These are phyloP conservation scores for Rhagologus leucostigma DNA, from an alignment of 2,113 vertebrate species.

Conservation along the genomic window DNA sequence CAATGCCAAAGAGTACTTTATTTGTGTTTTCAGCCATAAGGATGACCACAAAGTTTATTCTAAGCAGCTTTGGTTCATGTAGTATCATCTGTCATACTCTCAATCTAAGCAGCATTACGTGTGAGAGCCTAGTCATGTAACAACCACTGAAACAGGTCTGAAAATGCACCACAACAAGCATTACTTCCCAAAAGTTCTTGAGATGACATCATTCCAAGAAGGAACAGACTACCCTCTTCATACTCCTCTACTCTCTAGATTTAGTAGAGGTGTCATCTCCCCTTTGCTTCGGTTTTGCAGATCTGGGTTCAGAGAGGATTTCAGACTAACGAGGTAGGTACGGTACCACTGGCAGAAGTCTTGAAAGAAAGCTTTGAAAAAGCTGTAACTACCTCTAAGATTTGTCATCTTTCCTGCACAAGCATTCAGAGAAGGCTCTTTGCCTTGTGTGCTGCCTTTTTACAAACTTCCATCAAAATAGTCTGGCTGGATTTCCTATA, in stretches of 20 bases:
- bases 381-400: background rate
- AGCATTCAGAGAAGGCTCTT: background rate
- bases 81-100: background rate
- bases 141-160: background rate
- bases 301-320: background rate
- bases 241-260: background rate
- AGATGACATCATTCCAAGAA: background rate
- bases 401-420: background rate
- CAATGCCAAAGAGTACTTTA: background rate
- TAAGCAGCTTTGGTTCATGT: background rate
- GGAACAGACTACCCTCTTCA: background rate
- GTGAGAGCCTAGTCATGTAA: background rate
- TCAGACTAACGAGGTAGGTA: background rate
- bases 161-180: background rate
- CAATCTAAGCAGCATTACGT: background rate
- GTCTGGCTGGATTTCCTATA: background rate
- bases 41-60: background rate
- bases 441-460: background rate
- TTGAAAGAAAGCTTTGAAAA: background rate
- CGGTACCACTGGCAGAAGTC: background rate
- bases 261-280: background rate
- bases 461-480: background rate
- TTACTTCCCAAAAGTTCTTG: background rate
- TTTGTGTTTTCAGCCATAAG: background rate
- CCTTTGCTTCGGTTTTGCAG: background rate